Evolutionary conservation across 2,113 vertebrate genomes (phyloP).

Genomic region (Hystrix brachyura): DNA sequence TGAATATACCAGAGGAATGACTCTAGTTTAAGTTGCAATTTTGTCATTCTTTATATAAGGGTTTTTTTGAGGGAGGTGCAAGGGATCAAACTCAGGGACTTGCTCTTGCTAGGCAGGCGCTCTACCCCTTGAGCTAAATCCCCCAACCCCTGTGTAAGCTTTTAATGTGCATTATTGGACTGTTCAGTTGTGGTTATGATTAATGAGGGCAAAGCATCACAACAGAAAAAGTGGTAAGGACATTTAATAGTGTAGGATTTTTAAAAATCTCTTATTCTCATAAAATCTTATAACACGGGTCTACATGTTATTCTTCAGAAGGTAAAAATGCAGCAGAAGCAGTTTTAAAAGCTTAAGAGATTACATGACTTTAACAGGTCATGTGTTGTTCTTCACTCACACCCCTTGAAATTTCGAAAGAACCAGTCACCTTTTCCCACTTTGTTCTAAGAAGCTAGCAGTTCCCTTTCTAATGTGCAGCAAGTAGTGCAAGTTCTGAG

Average conservation of each 20-base stretch:
- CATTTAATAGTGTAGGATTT: conserved; percentile 36
- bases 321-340: conserved; percentile 47
- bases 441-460: background rate
- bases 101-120: too few relatives aligned
- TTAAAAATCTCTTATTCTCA: conserved; percentile 2
- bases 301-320: background rate
- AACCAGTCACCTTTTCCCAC: background rate
- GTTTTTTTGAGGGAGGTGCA: too few relatives aligned
- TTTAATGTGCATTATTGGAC: background rate
- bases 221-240: background rate
- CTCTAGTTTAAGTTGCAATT: background rate
- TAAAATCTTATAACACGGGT: conserved; percentile 18
- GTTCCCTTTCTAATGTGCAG: background rate
- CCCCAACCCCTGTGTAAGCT: background rate
- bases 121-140: too few relatives aligned
- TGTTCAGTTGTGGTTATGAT: conserved; percentile 1
- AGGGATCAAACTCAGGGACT: too few relatives aligned
- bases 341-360: background rate
- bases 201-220: conserved; percentile 8
- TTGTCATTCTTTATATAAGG: background rate
- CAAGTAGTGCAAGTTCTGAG: background rate
- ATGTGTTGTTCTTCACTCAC: conserved; percentile 6
- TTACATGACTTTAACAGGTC: background rate
- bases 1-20: background rate
- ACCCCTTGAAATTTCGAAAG: conserved; percentile 35